These are phyloP conservation scores for Montipora efflorescens DNA, from an alignment of 64 coral and sea anemone species.

Conservation along the genomic window DNA sequence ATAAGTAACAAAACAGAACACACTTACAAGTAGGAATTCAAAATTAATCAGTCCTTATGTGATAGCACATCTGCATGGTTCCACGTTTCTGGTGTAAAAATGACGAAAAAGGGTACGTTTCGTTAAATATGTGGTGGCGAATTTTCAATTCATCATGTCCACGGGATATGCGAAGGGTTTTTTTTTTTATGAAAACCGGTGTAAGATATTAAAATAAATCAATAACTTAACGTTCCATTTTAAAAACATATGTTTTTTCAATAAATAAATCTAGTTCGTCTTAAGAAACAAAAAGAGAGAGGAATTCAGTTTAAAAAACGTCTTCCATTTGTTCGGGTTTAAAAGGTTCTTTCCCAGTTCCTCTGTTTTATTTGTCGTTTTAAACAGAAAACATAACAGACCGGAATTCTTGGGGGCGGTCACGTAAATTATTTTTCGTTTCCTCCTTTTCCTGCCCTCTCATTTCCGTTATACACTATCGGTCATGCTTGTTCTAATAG, in stretches of 20 bases:
- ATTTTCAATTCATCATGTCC: too few relatives aligned
- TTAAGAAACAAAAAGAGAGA: neutral
- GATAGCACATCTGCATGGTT: neutral
- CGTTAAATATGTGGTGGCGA: too few relatives aligned
- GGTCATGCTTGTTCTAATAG: neutral
- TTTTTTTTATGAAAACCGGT: too few relatives aligned
- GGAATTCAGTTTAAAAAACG: neutral
- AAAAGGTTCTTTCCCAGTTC: neutral
- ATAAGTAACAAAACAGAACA: neutral
- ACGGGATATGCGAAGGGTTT: too few relatives aligned
- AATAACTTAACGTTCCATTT: too few relatives aligned
- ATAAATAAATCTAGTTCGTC: neutral
- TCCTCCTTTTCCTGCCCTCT: neutral
- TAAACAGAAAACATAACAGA: neutral
- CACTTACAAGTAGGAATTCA: neutral
- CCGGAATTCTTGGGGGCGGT: neutral
- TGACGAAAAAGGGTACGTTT: neutral
- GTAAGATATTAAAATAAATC: too few relatives aligned
- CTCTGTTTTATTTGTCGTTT: neutral
- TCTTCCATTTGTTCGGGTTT: neutral
- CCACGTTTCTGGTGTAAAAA: neutral
- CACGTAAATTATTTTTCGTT: neutral
- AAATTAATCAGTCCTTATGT: neutral
- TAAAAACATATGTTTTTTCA: neutral
- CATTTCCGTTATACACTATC: neutral